These are phyloP conservation scores for Recurvirostra avosetta DNA, from an alignment of 2,113 vertebrate species.

Conservation along the genomic window DNA sequence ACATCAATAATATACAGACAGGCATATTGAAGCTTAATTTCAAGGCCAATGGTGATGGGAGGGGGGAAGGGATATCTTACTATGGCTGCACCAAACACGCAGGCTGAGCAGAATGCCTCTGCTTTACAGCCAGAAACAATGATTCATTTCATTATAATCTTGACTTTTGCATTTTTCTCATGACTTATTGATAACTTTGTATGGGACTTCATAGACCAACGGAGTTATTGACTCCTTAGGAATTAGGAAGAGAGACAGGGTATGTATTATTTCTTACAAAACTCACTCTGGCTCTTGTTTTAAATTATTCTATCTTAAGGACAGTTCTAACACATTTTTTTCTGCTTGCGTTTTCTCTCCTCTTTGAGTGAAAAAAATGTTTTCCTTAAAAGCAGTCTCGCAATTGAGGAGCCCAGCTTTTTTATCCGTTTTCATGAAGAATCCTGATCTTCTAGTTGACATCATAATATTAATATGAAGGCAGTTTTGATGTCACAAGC, in stretches of 20 bases:
- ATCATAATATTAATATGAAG: background rate
- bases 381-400: background rate
- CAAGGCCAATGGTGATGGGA: background rate
- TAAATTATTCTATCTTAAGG: background rate
- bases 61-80: background rate
- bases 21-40: slow-evolving; percentile 32
- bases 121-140: slow-evolving; percentile 42
- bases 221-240: slow-evolving; percentile 50
- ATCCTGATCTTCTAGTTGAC: background rate
- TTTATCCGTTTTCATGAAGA: background rate
- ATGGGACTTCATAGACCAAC: slow-evolving; percentile 5
- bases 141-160: slow-evolving; percentile 55
- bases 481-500: background rate
- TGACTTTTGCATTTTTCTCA: slow-evolving; percentile 55
- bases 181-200: slow-evolving; percentile 57
- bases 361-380: background rate
- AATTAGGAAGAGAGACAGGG: slow-evolving; percentile 13
- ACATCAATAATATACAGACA: slow-evolving; percentile 16
- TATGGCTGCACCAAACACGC: background rate
- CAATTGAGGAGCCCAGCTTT: background rate
- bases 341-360: background rate
- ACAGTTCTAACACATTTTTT: background rate
- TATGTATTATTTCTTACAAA: background rate
- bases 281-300: background rate
- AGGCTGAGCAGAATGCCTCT: background rate